Conservation (phyloP, 2,797 vertebrate species). For the Gymnopithys bicolor region DNA sequence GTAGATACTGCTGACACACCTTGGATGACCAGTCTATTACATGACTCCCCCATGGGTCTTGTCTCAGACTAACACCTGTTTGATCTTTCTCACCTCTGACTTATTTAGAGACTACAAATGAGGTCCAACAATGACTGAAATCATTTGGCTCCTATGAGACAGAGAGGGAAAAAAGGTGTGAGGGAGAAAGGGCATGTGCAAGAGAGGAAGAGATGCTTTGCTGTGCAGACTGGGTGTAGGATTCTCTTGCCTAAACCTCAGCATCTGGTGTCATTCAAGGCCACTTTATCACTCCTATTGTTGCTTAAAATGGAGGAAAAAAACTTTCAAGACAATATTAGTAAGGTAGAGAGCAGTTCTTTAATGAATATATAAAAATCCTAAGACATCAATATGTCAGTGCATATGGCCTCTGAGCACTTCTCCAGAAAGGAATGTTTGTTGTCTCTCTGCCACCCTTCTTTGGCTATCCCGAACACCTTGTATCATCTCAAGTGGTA, state of each 20-base stretch:
- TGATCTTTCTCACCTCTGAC: not conserved
- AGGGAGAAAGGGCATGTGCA: not conserved
- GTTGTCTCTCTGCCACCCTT: not conserved
- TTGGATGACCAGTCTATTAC: not conserved
- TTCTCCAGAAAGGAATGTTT: not conserved
- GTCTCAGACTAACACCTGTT: not conserved
- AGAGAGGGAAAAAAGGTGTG: not conserved
- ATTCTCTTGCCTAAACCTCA: not conserved
- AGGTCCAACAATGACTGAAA: not conserved
- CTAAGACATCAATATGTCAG: not conserved
- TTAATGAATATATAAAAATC: too few species aligned
- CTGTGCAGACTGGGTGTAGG: rapidly evolving
- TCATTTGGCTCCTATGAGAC: not conserved
- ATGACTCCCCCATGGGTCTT: not conserved
- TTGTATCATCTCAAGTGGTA: rapidly evolving
- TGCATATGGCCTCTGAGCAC: not conserved
- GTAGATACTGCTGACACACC: not conserved
- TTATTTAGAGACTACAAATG: not conserved
- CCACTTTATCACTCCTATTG: not conserved
- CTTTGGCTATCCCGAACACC: not conserved
- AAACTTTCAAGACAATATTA: too few species aligned
- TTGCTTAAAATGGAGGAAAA: too few species aligned
- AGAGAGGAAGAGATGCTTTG: not conserved
- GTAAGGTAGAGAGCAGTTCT: too few species aligned
- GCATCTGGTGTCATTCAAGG: not conserved